phyloP scores from a whole-genome alignment of 2,113 vertebrate genomes.

The Embiotoca jacksoni region DNA sequence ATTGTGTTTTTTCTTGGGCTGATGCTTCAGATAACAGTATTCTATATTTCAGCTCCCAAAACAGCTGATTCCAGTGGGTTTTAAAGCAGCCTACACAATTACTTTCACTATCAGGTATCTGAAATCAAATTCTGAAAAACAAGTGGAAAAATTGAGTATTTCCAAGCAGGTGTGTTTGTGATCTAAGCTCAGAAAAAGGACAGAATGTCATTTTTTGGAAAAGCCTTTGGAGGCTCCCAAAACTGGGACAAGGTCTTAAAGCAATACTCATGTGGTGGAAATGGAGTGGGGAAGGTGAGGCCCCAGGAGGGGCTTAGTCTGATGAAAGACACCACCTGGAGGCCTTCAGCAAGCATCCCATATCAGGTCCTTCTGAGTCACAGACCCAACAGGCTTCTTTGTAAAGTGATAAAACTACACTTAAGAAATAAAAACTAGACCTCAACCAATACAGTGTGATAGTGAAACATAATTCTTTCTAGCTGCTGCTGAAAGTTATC shows the following conservation, averaged over 20 bases:
- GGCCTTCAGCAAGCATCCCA: conserved; percentile 48
- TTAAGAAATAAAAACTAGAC: conserved; percentile 1
- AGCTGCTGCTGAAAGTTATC: conserved; percentile 11
- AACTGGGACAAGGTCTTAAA: conserved; percentile 59
- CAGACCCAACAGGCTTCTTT: conserved; percentile 15
- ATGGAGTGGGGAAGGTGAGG: conserved; percentile 65
- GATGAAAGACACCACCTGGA: conserved; percentile 71
- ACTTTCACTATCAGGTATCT: not conserved
- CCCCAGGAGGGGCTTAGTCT: conserved; percentile 43
- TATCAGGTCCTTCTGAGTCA: conserved; percentile 37
- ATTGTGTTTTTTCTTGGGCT: too few relatives aligned
- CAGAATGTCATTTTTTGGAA: conserved; percentile 48
- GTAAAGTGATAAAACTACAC: conserved; percentile 6
- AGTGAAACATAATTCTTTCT: not conserved
- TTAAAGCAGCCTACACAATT: not conserved
- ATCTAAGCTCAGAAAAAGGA: conserved; percentile 33
- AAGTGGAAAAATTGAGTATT: conserved; percentile 36
- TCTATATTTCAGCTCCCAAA: too few relatives aligned
- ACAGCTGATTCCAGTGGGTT: too few relatives aligned
- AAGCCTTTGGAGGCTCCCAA: conserved; percentile 35
- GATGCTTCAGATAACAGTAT: too few relatives aligned
- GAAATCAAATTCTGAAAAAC: conserved; percentile 33
- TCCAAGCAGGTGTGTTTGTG: conserved; percentile 33
- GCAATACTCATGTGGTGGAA: conserved; percentile 56
- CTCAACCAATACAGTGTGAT: not conserved